Base-by-base conservation (phyloP, 2,797 vertebrate genomes). In the Melopsittacus undulatus region DNA sequence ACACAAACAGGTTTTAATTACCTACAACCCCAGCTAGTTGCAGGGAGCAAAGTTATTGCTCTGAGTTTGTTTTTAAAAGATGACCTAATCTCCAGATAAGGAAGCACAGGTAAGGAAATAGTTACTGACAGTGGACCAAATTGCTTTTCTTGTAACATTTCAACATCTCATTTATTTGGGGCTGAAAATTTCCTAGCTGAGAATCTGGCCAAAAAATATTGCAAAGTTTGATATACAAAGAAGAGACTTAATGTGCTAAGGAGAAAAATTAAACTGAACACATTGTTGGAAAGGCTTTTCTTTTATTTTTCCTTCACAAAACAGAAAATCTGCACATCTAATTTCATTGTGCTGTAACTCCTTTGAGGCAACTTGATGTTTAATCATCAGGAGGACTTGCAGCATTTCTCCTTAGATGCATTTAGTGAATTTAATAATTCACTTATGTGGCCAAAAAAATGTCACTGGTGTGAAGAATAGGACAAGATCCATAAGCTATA, bases 361-460 rank as follows among this genome's bases (percentile, higher is more conserved):
- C 32, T 87, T 67, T 80, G 76, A 95, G 64, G 14, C 30, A 54
- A 72, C 27, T 87, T 87, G 81, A 63, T 87, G 18, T 45, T 76
- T 90, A 80, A 45, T 59, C 87, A 54, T 69, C 79, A 86, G 83
- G 67, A 13, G 63, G 52, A 95, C 61, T 85, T 85, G 68, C 27
- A 75, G 26, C 63, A 78, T 48, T 40, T 90, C 48, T 92, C 21
- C 32, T 62, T 59, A 52, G 46, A 52, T 94, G 23, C 63, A 77
- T 89, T 93, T 92, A 72, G 45, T 90, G 62, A 91, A 94, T 95
- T 94, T 91, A 92, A 26, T 83, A 70, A 85, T 96, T 96, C 77
- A 61, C 66, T 92, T 94, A 76, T 87, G 82, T 90, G 74, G 73
- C 72, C 83, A 96, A 75, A 95, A 94, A 83, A 83, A 89, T 91